Percentiles rank a stretch among this genome's conserved stretches.
These are phyloP conservation scores for Dolichallabes microphthalmus DNA, from an alignment of 2,113 vertebrate species.

Conservation along the genomic window DNA sequence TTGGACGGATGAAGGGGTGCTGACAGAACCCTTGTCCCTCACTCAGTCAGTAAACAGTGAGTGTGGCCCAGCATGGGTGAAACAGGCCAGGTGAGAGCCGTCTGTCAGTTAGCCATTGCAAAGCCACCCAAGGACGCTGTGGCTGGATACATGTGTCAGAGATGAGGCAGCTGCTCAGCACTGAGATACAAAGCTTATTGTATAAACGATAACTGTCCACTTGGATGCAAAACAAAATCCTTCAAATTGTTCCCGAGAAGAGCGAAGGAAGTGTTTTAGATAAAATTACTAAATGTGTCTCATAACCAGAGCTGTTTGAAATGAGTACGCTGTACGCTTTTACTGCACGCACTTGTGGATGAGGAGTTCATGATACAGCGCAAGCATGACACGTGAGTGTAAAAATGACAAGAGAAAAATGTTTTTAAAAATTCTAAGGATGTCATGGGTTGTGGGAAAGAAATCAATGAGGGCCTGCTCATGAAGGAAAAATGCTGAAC, in stretches of 20 bases:
- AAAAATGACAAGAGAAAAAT: too few relatives aligned
- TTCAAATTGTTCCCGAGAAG: background rate
- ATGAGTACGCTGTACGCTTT: background rate
- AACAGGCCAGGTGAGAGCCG: constrained; percentile 80
- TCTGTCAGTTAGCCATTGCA: constrained; percentile 78
- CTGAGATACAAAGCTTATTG: background rate
- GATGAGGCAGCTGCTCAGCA: constrained; percentile 68
- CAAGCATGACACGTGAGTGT: background rate
- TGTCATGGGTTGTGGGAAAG: too few relatives aligned
- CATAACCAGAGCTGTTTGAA: background rate
- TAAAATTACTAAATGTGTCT: constrained; percentile 3
- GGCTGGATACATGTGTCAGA: constrained; percentile 78
- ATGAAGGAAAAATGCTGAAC: background rate
- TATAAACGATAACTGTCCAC: constrained; percentile 29
- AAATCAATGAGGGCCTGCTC: background rate
- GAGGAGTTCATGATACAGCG: constrained; percentile 11
- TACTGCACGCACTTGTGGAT: constrained; percentile 7
- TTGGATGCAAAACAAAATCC: background rate
- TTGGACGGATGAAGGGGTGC: constrained; percentile 53
- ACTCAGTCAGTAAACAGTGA: constrained; percentile 71
- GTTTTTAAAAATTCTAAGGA: too few relatives aligned
- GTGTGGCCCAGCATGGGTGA: constrained; percentile 76
- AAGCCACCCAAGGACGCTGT: constrained; percentile 83
- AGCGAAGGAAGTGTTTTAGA: background rate
- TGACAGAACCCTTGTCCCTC: constrained; percentile 66